Base-by-base conservation (phyloP, 2,797 vertebrate genomes). In the Syndactyla subalaris region DNA sequence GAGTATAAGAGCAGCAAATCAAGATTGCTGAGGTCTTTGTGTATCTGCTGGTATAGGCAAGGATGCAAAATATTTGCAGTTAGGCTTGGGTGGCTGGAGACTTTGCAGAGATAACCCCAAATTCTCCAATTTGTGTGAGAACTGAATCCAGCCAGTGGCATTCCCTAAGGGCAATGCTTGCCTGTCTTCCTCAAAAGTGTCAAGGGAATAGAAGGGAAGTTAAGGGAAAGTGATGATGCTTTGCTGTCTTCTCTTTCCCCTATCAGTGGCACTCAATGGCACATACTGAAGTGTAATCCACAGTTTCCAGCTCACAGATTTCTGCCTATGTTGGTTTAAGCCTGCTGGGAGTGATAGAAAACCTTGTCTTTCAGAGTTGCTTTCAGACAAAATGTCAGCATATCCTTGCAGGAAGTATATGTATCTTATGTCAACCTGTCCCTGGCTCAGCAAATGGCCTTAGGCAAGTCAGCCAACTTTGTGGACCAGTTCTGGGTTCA, bases 271-370 rank as follows among this genome's bases (percentile, higher is more conserved):
- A 13, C 57, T 58, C 38, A 70, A 1, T 3, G 6, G 20, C 52
- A 36, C 0, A 0, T 24, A 12, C 19, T 26, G 36, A 93, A 62
- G 2, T 59, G 75, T 66, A 66, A 61, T 45, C 78, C 2, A 0
- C 2, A 14, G 30, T n/a, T 68, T 67, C 21, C 29, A 80, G 5
- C 49, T 90, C 41, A 29, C 21, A 36, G 48, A 41, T 71, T 74
- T 67, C 54, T 54, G 43, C 15, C n/a, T 80, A 4, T 78, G 32
- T 38, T 90, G 59, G 36, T 85, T 95, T 79, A n/a, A 73, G 41
- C 29, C 54, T 43, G 34, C 36, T 71, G 52, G 24, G 45, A 62
- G 54, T 43, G 48, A 15, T 6, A 36, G 24, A 49, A 71, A 45
- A 72, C 2, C 57, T 75, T 58, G 6, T 61, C 27, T 71, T 54